Conservation (phyloP, 1,140 invertebrate genomes). For the Listronotus bonariensis region DNA sequence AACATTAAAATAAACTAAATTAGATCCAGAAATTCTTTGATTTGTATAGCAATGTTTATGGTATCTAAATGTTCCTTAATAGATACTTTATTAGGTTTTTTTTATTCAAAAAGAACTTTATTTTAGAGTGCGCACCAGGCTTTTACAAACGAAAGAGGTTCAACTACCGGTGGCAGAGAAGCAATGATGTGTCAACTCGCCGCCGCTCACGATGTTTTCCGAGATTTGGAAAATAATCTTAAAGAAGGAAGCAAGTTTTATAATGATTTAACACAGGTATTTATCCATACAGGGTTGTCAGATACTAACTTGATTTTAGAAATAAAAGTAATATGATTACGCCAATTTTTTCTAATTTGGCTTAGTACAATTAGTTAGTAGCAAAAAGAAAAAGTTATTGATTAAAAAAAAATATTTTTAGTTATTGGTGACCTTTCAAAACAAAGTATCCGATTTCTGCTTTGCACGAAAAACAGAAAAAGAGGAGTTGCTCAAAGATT, state of each 20-base stretch:
- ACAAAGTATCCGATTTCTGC: slow-evolving; percentile 97
- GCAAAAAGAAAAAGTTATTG: slow-evolving; percentile 14
- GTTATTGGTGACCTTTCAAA: slow-evolving; percentile 93
- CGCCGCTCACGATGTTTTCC: slow-evolving; percentile 87
- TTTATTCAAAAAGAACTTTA: slow-evolving; percentile 10
- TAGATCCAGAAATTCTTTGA: slow-evolving; percentile 10
- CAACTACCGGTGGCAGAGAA: slow-evolving; percentile 72
- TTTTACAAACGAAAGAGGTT: slow-evolving; percentile 75
- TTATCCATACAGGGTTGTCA: background rate
- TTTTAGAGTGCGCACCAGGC: slow-evolving; percentile 70
- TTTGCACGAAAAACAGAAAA: slow-evolving; percentile 99
- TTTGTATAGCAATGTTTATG: too few species aligned
- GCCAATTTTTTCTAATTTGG: background rate
- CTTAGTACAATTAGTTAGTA: background rate
- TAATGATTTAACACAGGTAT: slow-evolving; percentile 89
- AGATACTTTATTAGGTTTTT: background rate
- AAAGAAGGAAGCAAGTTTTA: slow-evolving; percentile 98
- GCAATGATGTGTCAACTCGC: slow-evolving; percentile 83
- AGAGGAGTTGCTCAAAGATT: slow-evolving; percentile 92
- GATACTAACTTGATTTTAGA: background rate
- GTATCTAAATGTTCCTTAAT: background rate
- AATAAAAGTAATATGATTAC: background rate
- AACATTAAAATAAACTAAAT: too few species aligned
- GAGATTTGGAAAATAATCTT: slow-evolving; percentile 87
- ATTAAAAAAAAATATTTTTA: too few species aligned